Evolutionary conservation across 2,888 invertebrate species (phyloP), one percentile per base, ranked within the genome.

Genomic region (Papilio elwesi): DNA sequence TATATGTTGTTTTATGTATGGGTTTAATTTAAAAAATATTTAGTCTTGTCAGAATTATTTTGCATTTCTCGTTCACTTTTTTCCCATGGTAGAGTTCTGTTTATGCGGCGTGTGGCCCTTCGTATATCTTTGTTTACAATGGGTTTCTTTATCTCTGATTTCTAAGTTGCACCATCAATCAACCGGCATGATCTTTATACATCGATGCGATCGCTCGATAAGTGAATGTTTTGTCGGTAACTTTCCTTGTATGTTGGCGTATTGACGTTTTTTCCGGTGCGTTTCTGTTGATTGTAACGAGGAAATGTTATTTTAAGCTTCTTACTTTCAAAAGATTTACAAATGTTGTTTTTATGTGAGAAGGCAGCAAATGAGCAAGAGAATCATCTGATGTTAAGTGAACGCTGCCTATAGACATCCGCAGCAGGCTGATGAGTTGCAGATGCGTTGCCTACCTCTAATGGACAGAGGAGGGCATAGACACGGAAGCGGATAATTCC

Each of bases 81-180:
- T 16, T 52, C 55, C 15, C 55, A 43, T 43, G 1, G 26, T 38
- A 0, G 9, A 51, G 16, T 43, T 67, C 26, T 57, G 48, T 48
- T 48, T 55, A n/a, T 51, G 49, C 16, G 26, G 6, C 12, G 26
- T 52, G 43, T 52, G 16, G 36, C 52, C 11, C n/a, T 66, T 43
- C 53, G 6, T 47, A 70, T 10, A 43, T 51, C 63, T 10, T 47
- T 26, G 16, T 43, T 48, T 51, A 51, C 59, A 62, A 43, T 43
- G 43, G 47, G 43, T 53, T 62, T 53, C 51, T 10, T 63, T 48
- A 47, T 68, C 26, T 13, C 12, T 51, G 69, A 15, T 69, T 69
- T 62, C 62, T 62, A 38, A 16, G 51, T 36, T 55, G n/a, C 16
- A 51, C 43, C 52, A 62, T 69, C 62, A 69, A 38, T 63, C 62